Evolutionary conservation across 2,888 invertebrate genomes (phyloP).

Genomic region (Xiphydria camelus): DNA sequence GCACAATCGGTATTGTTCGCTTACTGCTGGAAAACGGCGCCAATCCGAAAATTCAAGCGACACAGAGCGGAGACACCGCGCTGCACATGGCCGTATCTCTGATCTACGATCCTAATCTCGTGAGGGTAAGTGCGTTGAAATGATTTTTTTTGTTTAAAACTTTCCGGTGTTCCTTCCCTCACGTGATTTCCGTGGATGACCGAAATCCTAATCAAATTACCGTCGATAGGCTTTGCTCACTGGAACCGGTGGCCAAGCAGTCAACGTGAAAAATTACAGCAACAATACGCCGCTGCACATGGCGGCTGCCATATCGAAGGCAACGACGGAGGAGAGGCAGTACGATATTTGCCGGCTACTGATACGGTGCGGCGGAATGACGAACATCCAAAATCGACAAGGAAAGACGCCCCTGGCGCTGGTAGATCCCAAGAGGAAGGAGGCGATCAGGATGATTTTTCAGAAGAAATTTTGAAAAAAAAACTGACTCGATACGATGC

Average conservation of each 20-base stretch:
- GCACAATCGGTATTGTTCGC: constrained; percentile 26
- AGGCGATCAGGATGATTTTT: constrained; percentile 32
- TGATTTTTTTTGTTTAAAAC: too few species aligned
- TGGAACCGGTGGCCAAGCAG: constrained; percentile 22
- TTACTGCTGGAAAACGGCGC: constrained; percentile 42
- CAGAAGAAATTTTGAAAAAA: constrained; percentile 26
- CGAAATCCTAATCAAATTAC: too few species aligned
- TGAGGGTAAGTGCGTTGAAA: constrained; percentile 36
- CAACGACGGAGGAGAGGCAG: constrained; percentile 32
- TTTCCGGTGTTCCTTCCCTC: too few species aligned
- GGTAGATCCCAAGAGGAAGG: constrained; percentile 31
- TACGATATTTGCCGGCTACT: constrained; percentile 35
- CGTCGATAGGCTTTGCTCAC: constrained; percentile 35
- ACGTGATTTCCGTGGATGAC: too few species aligned
- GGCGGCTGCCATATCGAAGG: constrained; percentile 29
- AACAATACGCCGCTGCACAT: constrained; percentile 43
- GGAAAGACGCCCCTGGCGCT: constrained; percentile 39
- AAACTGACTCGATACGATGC: too few species aligned
- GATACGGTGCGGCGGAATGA: constrained; percentile 35
- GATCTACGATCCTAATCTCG: constrained; percentile 37
- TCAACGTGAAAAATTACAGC: constrained; percentile 36
- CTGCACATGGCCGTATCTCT: constrained; percentile 41
- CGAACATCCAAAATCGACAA: constrained; percentile 34
- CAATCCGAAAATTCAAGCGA: constrained; percentile 33
- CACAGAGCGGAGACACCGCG: constrained; percentile 39